A percentile compares a stretch with the other conserved stretches of the same genome.
Evolutionary conservation across 2,888 invertebrate species (phyloP).

Genomic region (Machimus atricapillus): DNA sequence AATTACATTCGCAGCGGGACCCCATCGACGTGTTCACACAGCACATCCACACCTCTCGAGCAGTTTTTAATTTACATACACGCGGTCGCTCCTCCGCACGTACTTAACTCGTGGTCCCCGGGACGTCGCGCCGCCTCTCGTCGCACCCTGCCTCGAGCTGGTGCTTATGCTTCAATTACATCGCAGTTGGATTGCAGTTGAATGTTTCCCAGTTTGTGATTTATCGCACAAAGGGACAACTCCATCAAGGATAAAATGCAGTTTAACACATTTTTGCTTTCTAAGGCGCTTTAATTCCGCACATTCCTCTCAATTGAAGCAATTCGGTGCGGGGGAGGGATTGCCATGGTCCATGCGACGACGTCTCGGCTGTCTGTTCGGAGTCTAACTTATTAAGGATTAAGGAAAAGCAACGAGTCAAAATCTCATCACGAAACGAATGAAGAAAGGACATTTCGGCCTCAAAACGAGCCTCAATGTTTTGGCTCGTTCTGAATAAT

Average conservation of each 20-base stretch:
- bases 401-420: not conserved
- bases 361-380: not conserved
- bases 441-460: not conserved
- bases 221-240: constrained; percentile 32
- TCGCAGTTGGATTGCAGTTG: constrained; percentile 7
- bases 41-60: constrained; percentile 18
- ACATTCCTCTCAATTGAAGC: constrained; percentile 9
- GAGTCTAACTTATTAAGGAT: not conserved
- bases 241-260: constrained; percentile 23
- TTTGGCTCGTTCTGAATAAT: not conserved
- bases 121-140: not conserved
- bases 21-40: constrained; percentile 33
- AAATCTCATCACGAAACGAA: not conserved
- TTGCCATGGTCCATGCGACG: not conserved
- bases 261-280: constrained; percentile 30
- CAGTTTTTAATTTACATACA: constrained; percentile 29
- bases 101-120: not conserved
- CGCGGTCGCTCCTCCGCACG: not conserved
- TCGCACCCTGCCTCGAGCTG: not conserved
- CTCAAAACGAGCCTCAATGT: not conserved
- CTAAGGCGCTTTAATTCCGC: constrained; percentile 2
- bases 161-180: constrained; percentile 24
- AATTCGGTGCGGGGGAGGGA: not conserved
- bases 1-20: constrained; percentile 42
- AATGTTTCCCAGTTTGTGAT: constrained; percentile 24